Evolutionary conservation across 2,113 vertebrate species (phyloP).

Genomic region (Clarias batrachus): DNA sequence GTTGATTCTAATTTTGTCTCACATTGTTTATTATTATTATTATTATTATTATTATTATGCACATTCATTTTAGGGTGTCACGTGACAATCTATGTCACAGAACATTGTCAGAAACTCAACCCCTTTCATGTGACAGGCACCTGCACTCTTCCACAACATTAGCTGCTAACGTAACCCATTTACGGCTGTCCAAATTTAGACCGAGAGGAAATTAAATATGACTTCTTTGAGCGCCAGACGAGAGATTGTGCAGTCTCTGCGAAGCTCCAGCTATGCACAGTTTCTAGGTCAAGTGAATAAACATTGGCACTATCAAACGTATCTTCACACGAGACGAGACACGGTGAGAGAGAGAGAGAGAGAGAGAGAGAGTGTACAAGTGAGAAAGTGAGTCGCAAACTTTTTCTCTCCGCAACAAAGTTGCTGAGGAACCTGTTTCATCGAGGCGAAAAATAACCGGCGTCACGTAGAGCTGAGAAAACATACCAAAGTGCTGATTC

Average conservation of each 20-base stretch:
- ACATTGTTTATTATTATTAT: background rate
- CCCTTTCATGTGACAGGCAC: conserved; percentile 35
- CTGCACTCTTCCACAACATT: conserved; percentile 3
- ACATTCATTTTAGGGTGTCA: conserved; percentile 2
- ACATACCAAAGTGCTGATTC: conserved; percentile 44
- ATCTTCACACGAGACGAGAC: conserved; percentile 57
- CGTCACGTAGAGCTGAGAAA: background rate
- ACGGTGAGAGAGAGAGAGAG: background rate
- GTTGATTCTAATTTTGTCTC: background rate
- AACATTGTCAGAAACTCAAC: conserved; percentile 7
- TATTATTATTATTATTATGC: conserved; percentile 1
- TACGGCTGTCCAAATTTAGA: conserved; percentile 43
- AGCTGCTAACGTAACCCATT: conserved; percentile 15
- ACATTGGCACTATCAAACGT: conserved; percentile 58
- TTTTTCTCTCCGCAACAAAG: conserved; percentile 50
- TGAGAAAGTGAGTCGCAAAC: conserved; percentile 32
- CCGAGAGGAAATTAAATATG: conserved; percentile 42
- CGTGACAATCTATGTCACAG: conserved; percentile 44
- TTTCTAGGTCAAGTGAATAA: conserved; percentile 74
- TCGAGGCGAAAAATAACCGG: conserved; percentile 19
- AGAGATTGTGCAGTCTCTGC: conserved; percentile 46
- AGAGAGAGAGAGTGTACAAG: conserved; percentile 25
- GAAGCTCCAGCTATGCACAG: conserved; percentile 47
- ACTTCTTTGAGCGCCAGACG: conserved; percentile 52
- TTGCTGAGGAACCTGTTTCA: conserved; percentile 63